A percentile compares a stretch with the other conserved stretches of the same genome.
These are phyloP conservation scores for Hemistola chrysoprasaria DNA, from an alignment of 2,888 invertebrate genomes.

Conservation along the genomic window DNA sequence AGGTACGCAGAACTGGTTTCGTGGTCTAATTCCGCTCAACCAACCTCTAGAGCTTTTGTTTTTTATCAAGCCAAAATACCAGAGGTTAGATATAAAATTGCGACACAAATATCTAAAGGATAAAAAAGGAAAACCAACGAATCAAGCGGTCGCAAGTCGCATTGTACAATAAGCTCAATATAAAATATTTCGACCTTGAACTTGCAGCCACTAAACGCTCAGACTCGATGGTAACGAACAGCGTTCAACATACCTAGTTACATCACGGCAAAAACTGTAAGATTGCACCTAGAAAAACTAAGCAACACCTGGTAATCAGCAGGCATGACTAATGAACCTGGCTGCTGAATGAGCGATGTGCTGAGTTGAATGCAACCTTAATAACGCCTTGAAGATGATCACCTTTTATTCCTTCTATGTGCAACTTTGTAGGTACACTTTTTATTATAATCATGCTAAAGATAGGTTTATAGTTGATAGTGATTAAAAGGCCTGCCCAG, in stretches of 20 bases:
- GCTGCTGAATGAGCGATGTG: constrained; percentile 29
- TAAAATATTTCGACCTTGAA: constrained; percentile 25
- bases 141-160: constrained; percentile 2
- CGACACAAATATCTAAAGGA: too few relatives aligned
- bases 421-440: constrained; percentile 24
- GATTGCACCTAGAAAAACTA: constrained; percentile 22
- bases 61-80: too few relatives aligned
- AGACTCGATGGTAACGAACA: constrained; percentile 17
- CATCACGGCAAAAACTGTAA: constrained; percentile 22
- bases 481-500: too few relatives aligned
- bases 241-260: constrained; percentile 17
- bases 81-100: too few relatives aligned
- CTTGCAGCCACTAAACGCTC: constrained; percentile 11
- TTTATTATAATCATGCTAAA: neutral
- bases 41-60: too few relatives aligned
- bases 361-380: constrained; percentile 33
- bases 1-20: too few relatives aligned
- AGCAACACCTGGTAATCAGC: constrained; percentile 23
- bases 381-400: constrained; percentile 26
- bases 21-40: too few relatives aligned
- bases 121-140: neutral
- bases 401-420: constrained; percentile 18
- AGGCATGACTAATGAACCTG: constrained; percentile 26
- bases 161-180: constrained; percentile 2
- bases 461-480: too few relatives aligned